These are phyloP conservation scores for Toxotes jaculatrix DNA, from an alignment of 2,113 vertebrate genomes.

Conservation along the genomic window DNA sequence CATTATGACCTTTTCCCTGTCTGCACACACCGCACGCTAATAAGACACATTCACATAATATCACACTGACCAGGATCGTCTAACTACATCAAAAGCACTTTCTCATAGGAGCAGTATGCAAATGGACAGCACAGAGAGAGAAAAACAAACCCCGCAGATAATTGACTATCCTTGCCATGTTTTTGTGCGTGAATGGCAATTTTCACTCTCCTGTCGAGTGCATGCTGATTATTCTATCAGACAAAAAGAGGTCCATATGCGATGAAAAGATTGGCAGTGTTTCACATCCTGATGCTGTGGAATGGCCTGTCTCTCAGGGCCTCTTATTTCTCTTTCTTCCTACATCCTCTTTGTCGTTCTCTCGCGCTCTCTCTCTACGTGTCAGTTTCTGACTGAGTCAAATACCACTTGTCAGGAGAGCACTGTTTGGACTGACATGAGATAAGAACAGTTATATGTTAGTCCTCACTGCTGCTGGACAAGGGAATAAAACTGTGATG, in stretches of 20 bases:
- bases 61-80: conserved; percentile 62
- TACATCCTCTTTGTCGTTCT: conserved; percentile 55
- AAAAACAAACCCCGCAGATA: conserved; percentile 78
- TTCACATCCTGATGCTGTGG: conserved; percentile 63
- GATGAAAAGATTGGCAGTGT: conserved; percentile 75
- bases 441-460: conserved; percentile 80
- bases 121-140: conserved; percentile 64
- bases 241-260: conserved; percentile 67
- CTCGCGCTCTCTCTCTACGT: conserved; percentile 32
- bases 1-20: conserved; percentile 84
- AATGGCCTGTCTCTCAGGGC: conserved; percentile 63
- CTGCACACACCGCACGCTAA: conserved; percentile 70
- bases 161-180: conserved; percentile 77
- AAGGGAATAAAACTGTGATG: conserved; percentile 43
- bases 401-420: conserved; percentile 81
- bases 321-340: conserved; percentile 49
- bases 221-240: conserved; percentile 80
- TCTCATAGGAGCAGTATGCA: conserved; percentile 73
- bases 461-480: conserved; percentile 52
- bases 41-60: conserved; percentile 81
- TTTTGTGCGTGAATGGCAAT: conserved; percentile 78
- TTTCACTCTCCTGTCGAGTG: conserved; percentile 77
- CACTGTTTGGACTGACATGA: conserved; percentile 78
- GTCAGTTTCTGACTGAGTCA: conserved; percentile 76
- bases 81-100: conserved; percentile 71